Base-by-base conservation (phyloP, 2,113 vertebrate species). In the Dicrurus megarhynchus region DNA sequence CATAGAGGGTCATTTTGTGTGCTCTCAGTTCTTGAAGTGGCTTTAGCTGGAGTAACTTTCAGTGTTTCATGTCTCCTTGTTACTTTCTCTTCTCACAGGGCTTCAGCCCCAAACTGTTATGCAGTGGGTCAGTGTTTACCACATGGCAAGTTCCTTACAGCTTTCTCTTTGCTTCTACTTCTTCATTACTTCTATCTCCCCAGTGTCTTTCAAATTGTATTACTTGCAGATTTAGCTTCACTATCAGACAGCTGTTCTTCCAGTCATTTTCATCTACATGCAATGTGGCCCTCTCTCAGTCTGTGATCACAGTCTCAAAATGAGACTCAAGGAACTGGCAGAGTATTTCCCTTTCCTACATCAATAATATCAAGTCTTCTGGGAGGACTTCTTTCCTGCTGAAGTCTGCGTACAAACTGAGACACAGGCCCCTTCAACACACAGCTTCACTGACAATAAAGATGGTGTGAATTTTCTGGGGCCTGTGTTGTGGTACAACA, bases 261-360 rank as follows among this genome's bases (percentile, higher is more conserved):
- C 2, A 1, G 2, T 70, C 12, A 0, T 0, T 90, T 75, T 73
- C 33, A 64, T 46, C 44, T 37, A 5, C 5, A 2, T 50, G 30
- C 16, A 42, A 0, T 5, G 6, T 32, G 75, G 22, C 6, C 32
- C 20, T 55, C 49, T 69, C 39, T 24, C 56, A 23, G 47, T 65
- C 19, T 83, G 41, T 56, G 35, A 59, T 55, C 77, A 53, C 16
- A 33, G 33, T 35, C 35, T 81, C 16, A 67, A 71, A 53, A 71
- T 55, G 49, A 77, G 23, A 52, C 41, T 33, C 23, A 52, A 61
- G n/a, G n/a, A 78, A 56, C 64, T 56, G 10, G 23, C 35, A 37
- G 11, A 46, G 10, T 84, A 65, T 74, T 68, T 71, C 23, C 55
- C 35, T 82, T 88, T 83, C n/a, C 20, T 70, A 8, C 18, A 16